Percentiles rank a stretch among this genome's conserved stretches.
Conservation (phyloP, 2,797 vertebrate genomes). For the Falco concolor region DNA sequence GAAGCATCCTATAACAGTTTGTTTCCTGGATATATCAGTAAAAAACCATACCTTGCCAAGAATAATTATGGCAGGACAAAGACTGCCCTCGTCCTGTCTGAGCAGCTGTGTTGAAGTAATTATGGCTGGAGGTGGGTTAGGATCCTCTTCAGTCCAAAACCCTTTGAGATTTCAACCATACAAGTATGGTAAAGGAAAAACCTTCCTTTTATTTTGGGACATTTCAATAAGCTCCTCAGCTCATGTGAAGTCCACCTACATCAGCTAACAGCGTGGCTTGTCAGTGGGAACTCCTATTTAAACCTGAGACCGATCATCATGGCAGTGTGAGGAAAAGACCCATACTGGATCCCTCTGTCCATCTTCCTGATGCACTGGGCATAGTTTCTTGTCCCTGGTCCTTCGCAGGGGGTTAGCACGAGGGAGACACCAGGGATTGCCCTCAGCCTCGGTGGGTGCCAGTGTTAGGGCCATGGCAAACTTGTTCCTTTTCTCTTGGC, state of each 20-base stretch:
- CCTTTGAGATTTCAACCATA: neutral
- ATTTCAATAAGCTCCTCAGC: neutral
- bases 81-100: neutral
- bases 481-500: neutral
- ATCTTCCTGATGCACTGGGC: neutral
- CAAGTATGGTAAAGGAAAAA: neutral
- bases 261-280: neutral
- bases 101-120: neutral
- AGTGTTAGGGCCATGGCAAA: neutral
- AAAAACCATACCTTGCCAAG: neutral
- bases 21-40: neutral
- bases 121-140: neutral
- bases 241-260: neutral
- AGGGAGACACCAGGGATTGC: neutral
- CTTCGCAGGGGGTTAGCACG: neutral
- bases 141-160: neutral
- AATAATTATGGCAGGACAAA: neutral
- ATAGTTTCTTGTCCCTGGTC: neutral
- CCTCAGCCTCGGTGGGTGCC: neutral
- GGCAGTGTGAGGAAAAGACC: neutral
- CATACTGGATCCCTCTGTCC: neutral
- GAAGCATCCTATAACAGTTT: neutral
- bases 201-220: neutral
- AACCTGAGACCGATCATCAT: neutral
- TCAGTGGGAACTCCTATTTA: neutral